Conservation (phyloP, 37 sponge, comb jelly and placozoan genomes). For the Axinella damicornis region DNA sequence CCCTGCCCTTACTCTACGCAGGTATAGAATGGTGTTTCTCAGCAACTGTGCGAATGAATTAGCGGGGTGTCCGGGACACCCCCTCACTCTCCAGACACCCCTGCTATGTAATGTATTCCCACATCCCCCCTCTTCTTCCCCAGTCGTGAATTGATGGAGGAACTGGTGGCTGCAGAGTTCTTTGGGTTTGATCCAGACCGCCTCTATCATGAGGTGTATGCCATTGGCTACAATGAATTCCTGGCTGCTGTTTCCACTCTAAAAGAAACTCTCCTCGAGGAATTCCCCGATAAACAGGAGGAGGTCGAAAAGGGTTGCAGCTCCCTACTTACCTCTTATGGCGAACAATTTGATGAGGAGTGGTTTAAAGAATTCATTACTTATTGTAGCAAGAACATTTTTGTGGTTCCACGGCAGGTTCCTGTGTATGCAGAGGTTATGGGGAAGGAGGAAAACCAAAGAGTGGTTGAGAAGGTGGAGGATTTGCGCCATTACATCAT, state of each 20-base stretch:
- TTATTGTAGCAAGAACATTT: conserved; percentile 50
- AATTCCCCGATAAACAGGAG: conserved; percentile 50
- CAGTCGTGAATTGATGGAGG: no score
- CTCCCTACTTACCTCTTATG: conserved; percentile 15
- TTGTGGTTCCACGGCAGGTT: conserved; percentile 21
- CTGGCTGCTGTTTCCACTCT: conserved; percentile 32
- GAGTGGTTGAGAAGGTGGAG: background rate
- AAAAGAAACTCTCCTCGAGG: conserved; percentile 30
- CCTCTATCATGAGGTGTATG: conserved; percentile 51
- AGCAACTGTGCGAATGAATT: no score
- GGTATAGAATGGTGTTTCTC: no score
- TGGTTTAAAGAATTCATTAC: conserved; percentile 27
- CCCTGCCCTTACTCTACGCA: no score
- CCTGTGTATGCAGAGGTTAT: conserved; percentile 30
- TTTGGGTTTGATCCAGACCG: conserved; percentile 42
- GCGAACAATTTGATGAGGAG: conserved; percentile 19
- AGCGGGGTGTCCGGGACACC: no score
- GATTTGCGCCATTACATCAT: conserved; percentile 16
- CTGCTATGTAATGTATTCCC: no score
- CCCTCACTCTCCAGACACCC: no score
- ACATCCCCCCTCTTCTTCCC: no score
- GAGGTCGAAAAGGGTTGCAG: conserved; percentile 51
- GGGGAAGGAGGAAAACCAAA: conserved; percentile 21
- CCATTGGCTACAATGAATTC: conserved; percentile 47
- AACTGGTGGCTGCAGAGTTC: conserved; percentile 25